Base-by-base conservation (phyloP, 2,888 invertebrate species). In the Rhodophaea formosa region DNA sequence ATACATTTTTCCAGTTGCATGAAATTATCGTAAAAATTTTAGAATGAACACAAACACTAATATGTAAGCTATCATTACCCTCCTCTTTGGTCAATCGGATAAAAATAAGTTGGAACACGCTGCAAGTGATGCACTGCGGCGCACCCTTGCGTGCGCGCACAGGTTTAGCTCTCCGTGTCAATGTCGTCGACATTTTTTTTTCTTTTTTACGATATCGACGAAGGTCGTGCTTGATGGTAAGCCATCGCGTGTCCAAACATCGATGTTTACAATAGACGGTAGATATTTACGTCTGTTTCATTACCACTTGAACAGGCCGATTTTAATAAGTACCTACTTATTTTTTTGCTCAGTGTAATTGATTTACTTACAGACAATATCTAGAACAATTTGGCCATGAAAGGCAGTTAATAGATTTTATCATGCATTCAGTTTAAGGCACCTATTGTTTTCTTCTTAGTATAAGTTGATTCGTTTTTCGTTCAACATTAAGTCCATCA, bases 111-210 rank as follows among this genome's bases (percentile, higher is more conserved):
- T 42, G 12, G 43, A 42, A 53, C 29, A 23, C 42, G 53, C 15
- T 30, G 35, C 15, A 49, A 56, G 7, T 39, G 71, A 71, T 73
- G 71, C 70, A 74, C 77, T 64, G 62, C 63, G 67, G 79, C 67
- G 72, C 78, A 83, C 82, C 82, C 84, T 88, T 86, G 90, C 90
- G 90, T 88, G 90, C 70, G 86, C 86, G 83, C 82, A 76, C 66
- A 62, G 71, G 70, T 71, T 72, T 76, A 72, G 75, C 77, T 71
- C 73, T 83, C 76, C 83, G 84, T 87, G 87, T 81, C 88, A 89
- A 88, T 88, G 91, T 88, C 89, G 75, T 69, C 70, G 79, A 69
- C 80, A 72, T 74, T 73, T 71, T 74, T 77, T 80, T 77, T 76
- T 77, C 72, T 75, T 81, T 85, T 86, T 86, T 88, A 80, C 82